These are phyloP conservation scores for Probaryconus sp. DNA, from an alignment of 1,140 invertebrate species.

Conservation along the genomic window DNA sequence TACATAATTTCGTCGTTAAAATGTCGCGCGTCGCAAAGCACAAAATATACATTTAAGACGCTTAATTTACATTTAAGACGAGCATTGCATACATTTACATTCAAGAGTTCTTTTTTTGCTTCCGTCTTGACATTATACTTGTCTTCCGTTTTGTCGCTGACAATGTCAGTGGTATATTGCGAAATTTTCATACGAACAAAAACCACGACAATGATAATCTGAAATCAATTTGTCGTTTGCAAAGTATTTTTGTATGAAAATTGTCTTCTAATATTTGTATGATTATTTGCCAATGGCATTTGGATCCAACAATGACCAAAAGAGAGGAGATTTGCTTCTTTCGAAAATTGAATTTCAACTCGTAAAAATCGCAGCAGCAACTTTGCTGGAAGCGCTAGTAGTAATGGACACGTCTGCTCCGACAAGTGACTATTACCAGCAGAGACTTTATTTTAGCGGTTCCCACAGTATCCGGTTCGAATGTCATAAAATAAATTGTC, in stretches of 20 bases:
- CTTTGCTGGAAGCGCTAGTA: slow-evolving; percentile 37
- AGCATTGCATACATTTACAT: background rate
- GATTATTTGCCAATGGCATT: background rate
- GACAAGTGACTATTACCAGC: slow-evolving; percentile 36
- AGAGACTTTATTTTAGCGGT: slow-evolving; percentile 40
- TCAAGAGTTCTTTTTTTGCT: too few relatives aligned
- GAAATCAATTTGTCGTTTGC: too few relatives aligned
- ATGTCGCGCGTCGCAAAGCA: slow-evolving; percentile 23
- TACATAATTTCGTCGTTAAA: slow-evolving; percentile 55
- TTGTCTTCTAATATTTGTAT: too few relatives aligned
- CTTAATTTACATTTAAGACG: background rate
- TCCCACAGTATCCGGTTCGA: slow-evolving; percentile 54
- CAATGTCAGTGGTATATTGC: too few relatives aligned
- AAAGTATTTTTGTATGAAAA: too few relatives aligned
- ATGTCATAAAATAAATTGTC: slow-evolving; percentile 59
- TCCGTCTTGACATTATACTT: too few relatives aligned
- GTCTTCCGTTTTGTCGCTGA: too few relatives aligned
- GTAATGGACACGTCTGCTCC: slow-evolving; percentile 34
- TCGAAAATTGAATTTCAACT: slow-evolving; percentile 27
- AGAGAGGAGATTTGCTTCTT: slow-evolving; percentile 6
- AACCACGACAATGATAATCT: too few relatives aligned
- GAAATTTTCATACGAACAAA: background rate
- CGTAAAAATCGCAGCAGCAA: slow-evolving; percentile 25
- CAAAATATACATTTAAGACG: slow-evolving; percentile 28
- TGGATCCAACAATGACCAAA: too few relatives aligned